Conservation (phyloP, 2,888 invertebrate genomes). For the Acrocyrtus sp. region DNA sequence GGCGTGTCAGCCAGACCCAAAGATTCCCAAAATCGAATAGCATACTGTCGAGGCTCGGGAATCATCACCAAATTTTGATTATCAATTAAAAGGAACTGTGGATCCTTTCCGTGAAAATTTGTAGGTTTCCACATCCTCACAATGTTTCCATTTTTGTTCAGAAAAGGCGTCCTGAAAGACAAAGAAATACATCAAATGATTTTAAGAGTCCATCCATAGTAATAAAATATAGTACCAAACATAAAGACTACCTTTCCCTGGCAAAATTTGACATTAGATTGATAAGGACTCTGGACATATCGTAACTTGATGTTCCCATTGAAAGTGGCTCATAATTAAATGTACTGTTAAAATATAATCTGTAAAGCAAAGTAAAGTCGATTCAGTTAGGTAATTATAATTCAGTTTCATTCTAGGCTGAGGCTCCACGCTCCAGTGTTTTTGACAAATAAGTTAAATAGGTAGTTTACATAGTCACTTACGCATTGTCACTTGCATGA, state of each 20-base stretch:
- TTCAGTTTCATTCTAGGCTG: too few species aligned
- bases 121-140: slow-evolving; percentile 34
- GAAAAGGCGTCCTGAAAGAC: slow-evolving; percentile 20
- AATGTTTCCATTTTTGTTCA: slow-evolving; percentile 27
- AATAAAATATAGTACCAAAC: background rate
- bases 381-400: too few species aligned
- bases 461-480: background rate
- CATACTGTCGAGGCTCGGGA: slow-evolving; percentile 36
- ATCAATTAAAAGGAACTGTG: slow-evolving; percentile 31
- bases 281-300: slow-evolving; percentile 38
- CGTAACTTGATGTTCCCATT: slow-evolving; percentile 12
- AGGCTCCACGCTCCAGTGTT: too few species aligned
- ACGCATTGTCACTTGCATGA: slow-evolving; percentile 25
- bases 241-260: slow-evolving; percentile 16
- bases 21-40: slow-evolving; percentile 42
- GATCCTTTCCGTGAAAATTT: slow-evolving; percentile 21
- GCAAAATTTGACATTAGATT: slow-evolving; percentile 43
- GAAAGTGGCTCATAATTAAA: slow-evolving; percentile 15
- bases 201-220: background rate
- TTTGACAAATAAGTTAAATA: background rate
- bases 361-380: background rate
- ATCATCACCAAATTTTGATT: slow-evolving; percentile 41
- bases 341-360: slow-evolving; percentile 37
- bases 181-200: background rate
- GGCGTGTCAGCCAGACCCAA: slow-evolving; percentile 39